Evolutionary conservation across 2,888 invertebrate species (phyloP), one percentile per base, ranked within the genome.

Genomic region (Palloptera scutellata): DNA sequence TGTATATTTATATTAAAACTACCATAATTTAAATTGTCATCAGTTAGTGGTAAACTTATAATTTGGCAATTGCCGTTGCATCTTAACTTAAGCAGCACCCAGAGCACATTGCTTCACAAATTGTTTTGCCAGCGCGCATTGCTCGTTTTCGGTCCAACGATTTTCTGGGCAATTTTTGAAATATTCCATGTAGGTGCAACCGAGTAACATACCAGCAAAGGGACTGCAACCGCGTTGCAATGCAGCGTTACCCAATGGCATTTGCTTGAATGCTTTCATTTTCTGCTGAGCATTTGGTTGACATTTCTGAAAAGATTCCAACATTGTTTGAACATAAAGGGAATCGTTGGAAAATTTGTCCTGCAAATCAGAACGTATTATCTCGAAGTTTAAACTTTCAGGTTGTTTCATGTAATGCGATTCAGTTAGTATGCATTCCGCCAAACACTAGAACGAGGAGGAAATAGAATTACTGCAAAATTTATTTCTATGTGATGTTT

Each of bases 171-270:
- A 84, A 68, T 83, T 83, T 61, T 81, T 81, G 54, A 84, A 84
- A 54, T 83, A 84, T 57, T 84, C 83, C 79, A 82, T 84, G 52
- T 83, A 83, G 0, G 82, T 78, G 70, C 84, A 84, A 0, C 83
- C 83, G 2, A 84, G 75, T 6, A 84, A 54, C 52, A 84, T 78
- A 3, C 84, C 84, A 0, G 83, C 74, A 59, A 81, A 80, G 5
- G 82, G 84, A 70, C 81, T 84, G 61, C 84, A 84, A 9, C 74
- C 73, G 17, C 69, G 74, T 20, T 70, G 71, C n/a, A 72, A 42
- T 3, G 68, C 30, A 9, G 69, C 61, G 48, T 15, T 66, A 41
- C 61, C 64, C 11, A 74, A 48, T 1, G 73, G 71, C 13, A 70
- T 71, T 61, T 79, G 78, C 45, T 75, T 74, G 19, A 81, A 74